Base-by-base conservation (phyloP, 2,888 invertebrate genomes). In the Metellina segmentata region DNA sequence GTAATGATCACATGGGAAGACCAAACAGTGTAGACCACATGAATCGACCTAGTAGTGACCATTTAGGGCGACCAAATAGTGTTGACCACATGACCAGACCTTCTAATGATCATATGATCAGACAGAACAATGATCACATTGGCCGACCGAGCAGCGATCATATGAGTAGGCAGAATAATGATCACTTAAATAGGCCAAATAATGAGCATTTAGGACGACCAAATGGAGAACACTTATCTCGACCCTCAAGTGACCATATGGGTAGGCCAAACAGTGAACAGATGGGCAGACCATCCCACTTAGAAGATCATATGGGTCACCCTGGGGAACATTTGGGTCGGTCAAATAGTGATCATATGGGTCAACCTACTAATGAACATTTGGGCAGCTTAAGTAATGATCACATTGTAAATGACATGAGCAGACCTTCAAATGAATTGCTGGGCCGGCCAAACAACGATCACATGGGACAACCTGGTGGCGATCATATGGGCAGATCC, bases 361-460 rank as follows among this genome's bases (percentile, higher is more conserved):
- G 85, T 9, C 88, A 85, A 34, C 74, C 91, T 19, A 51, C 49
- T 72, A 92, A 85, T 79, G 91, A 92, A 51, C 89, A 88, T 72
- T 70, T 92, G 79, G 81, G 85, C 85, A 89, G 88, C 85, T 85
- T 89, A 71, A 92, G 49, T 85, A 92, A 85, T 49, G 89, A 92
- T 16, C 91, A 92, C 51, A 87, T 88, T 78, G 85, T 89, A 6
- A 91, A 89, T 75, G 85, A 89, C 48, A 89, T 92, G 89, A 89
- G 81, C 16, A 72, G 88, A 19, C 74, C 88, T 74, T n/a, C 79
- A 48, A 89, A 82, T 89, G 91, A 88, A 61, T 75, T 89, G 52
- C 53, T 92, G 77, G 79, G 69, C 19, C 53, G 87, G 48, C 72
- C 91, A 19, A 82, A 20, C 19, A 92, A 79, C 53, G 91, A 89